Conservation (phyloP, 2,888 invertebrate species). For the Macrosiphum euphorbiae region DNA sequence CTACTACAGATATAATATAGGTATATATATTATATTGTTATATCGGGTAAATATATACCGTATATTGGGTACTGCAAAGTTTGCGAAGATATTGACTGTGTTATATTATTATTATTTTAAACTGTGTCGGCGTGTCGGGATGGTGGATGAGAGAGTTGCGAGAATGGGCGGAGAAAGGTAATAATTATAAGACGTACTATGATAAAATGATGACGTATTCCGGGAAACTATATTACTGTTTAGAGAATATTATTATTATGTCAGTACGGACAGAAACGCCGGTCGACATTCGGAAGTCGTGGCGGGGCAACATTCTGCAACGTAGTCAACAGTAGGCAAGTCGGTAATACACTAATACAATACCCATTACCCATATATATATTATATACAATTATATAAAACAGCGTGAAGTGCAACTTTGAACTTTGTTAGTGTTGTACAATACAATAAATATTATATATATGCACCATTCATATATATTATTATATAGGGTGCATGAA, state of each 20-base stretch:
- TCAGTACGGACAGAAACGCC: not conserved
- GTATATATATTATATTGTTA: not conserved
- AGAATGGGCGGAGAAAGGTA: not conserved
- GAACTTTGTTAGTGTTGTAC: not conserved
- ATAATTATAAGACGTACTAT: not conserved
- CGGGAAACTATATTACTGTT: not conserved
- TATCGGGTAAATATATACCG: not conserved
- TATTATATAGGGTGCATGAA: not conserved
- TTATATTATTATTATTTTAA: not conserved
- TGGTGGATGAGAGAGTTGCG: not conserved
- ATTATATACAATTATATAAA: not conserved
- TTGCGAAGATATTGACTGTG: not conserved
- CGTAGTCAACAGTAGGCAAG: not conserved
- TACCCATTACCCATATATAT: not conserved
- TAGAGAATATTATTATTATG: not conserved
- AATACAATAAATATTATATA: not conserved
- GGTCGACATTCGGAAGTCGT: not conserved
- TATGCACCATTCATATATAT: not conserved
- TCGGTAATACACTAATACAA: not conserved
- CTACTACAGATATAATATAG: not conserved
- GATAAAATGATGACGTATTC: not conserved
- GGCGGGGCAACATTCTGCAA: not conserved
- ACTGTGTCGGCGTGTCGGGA: not conserved
- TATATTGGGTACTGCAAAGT: not conserved
- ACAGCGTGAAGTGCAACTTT: not conserved